Base-by-base conservation (phyloP, 2,113 vertebrate genomes). In the Hipposideros armiger region DNA sequence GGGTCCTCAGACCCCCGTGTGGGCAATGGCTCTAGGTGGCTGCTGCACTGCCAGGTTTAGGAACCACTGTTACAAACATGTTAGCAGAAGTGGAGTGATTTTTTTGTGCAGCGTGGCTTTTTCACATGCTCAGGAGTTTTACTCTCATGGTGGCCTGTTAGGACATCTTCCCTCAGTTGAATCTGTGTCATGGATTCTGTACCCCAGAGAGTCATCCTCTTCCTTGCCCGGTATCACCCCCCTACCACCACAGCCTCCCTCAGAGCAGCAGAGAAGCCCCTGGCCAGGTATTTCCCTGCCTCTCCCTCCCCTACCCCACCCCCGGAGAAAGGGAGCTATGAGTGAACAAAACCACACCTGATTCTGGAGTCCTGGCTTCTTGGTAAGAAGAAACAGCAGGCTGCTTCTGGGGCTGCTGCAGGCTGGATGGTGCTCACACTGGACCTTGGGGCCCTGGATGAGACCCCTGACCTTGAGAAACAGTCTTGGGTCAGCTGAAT, bases 311-410 rank as follows among this genome's bases (percentile, higher is more conserved):
- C 62, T 74, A 4, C 30, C 10, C 17, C 50, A 3, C 7, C 45
- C 52, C 0, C 1, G 62, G 30, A 92, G 58, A 80, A n/a, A 66
- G 20, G 67, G 58, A n/a, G 3, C 85, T 60, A 64, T 22, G 6
- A 50, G 1, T 28, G 1, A 62, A 52, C 56, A 36, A 82, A 54
- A 36, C 60, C 7, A 3, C 1, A 4, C 20, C 5, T 1, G 10
- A 32, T 1, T 22, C 26, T 20, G 4, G 13, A 17, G 13, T 40
- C 30, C 62, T 30, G 36, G 11, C 16, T 60, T 42, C 62, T 32
- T n/a, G n/a, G 42, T 28, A 2, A 45, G 10, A 28, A 62, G 54
- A 30, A 45, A 42, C 2, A 45, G 50, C 54, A 81, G 36, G 2
- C 20, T 24, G 36, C 16, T 73, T 22, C 83, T 16, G 1, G 24